Conservation (phyloP, 2,113 vertebrate species). For the Limanda limanda region DNA sequence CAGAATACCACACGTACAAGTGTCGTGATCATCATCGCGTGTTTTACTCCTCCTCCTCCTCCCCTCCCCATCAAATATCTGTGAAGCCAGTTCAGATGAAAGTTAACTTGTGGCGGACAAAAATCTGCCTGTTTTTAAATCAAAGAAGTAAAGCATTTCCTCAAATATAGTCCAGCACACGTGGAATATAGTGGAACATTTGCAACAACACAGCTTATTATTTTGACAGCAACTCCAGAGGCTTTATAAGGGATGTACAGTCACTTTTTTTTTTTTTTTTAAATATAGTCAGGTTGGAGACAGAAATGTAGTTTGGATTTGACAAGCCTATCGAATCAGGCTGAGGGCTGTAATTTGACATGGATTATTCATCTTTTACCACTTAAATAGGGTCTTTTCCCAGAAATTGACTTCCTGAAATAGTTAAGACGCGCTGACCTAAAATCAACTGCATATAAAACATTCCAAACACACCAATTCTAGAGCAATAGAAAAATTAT, state of each 20-base stretch:
- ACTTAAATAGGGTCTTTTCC: constrained; percentile 43
- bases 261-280: neutral
- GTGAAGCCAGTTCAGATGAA: constrained; percentile 17
- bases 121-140: constrained; percentile 11
- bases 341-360: constrained; percentile 77
- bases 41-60: constrained; percentile 14
- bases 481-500: neutral
- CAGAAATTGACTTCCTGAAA: constrained; percentile 64
- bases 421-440: constrained; percentile 33
- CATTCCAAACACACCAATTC: neutral
- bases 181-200: constrained; percentile 16
- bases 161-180: constrained; percentile 6
- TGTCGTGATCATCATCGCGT: neutral
- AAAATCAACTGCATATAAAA: constrained; percentile 22
- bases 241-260: constrained; percentile 12
- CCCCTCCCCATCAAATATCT: neutral
- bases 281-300: constrained; percentile 37
- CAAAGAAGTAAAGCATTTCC: constrained; percentile 20
- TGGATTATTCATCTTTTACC: constrained; percentile 68
- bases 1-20: neutral
- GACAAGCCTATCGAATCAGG: constrained; percentile 74
- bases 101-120: neutral
- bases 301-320: constrained; percentile 57
- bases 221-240: constrained; percentile 39
- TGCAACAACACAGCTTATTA: constrained; percentile 34